Conservation (phyloP, 2,797 vertebrate genomes). For the Acanthornis magna region DNA sequence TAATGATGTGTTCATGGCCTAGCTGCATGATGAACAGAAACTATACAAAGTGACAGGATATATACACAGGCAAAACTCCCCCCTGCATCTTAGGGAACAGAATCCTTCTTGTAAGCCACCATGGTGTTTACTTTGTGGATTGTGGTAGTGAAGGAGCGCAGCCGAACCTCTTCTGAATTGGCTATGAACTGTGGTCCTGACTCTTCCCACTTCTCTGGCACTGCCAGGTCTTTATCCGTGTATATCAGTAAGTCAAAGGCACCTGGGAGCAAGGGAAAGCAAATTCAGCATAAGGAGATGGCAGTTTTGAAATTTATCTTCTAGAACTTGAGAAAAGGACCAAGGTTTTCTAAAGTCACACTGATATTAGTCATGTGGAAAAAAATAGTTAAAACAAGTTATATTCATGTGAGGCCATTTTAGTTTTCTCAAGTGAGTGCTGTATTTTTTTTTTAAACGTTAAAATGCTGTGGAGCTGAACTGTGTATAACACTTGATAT, state of each 20-base stretch:
- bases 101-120: slow-evolving; percentile 90
- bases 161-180: slow-evolving; percentile 92
- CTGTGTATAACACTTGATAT: background rate
- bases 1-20: background rate
- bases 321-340: background rate
- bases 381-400: background rate
- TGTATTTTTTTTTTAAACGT: background rate
- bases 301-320: background rate
- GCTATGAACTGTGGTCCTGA: slow-evolving; percentile 92
- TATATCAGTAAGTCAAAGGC: slow-evolving; percentile 96
- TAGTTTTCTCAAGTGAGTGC: background rate
- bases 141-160: slow-evolving; percentile 94
- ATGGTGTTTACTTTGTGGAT: slow-evolving; percentile 95
- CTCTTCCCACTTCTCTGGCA: slow-evolving; percentile 96
- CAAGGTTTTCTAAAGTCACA: background rate
- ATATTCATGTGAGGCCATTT: rapidly evolving
- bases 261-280: slow-evolving; percentile 73
- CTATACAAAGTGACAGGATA: background rate
- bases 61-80: background rate
- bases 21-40: background rate
- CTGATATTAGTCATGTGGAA: background rate
- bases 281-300: background rate
- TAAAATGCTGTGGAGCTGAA: background rate
- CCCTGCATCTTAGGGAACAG: background rate
- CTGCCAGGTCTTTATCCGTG: slow-evolving; percentile 90